phyloP scores from a whole-genome alignment of 2,113 vertebrate species.

The Phrynosoma blainvillii region DNA sequence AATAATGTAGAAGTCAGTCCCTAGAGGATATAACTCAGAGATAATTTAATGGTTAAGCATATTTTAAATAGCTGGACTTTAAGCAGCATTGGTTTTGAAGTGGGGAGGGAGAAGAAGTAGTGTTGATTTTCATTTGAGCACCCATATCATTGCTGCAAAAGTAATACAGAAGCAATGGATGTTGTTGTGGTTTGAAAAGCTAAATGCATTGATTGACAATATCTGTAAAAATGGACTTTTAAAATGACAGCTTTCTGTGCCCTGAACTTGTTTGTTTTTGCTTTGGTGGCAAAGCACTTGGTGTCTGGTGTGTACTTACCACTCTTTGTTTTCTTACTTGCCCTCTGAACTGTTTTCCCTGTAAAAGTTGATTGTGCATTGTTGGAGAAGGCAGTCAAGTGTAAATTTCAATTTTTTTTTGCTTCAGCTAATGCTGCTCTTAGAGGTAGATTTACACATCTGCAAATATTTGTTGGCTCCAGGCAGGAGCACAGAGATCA shows the following conservation, averaged over 20 bases:
- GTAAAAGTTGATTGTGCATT: conserved; percentile 68
- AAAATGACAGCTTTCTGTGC: not conserved
- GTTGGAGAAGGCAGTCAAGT: conserved; percentile 69
- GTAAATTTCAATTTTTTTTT: conserved; percentile 76
- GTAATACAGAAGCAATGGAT: not conserved
- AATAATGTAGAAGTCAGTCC: not conserved
- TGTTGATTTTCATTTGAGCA: not conserved
- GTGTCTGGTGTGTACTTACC: conserved; percentile 48
- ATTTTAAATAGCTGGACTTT: not conserved
- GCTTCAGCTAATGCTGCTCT: conserved; percentile 72
- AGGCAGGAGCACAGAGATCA: conserved; percentile 57
- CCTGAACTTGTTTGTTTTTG: not conserved
- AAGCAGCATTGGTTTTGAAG: not conserved
- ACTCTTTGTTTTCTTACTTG: conserved; percentile 62
- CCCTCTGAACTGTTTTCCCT: conserved; percentile 67
- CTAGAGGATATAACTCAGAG: not conserved
- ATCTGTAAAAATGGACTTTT: not conserved
- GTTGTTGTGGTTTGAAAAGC: not conserved
- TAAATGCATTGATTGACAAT: not conserved
- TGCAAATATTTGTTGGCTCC: conserved; percentile 66
- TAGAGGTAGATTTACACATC: conserved; percentile 68
- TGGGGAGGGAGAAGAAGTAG: not conserved
- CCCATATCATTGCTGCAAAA: not conserved
- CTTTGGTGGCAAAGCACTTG: not conserved
- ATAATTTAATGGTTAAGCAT: not conserved